These are phyloP conservation scores for Cyprinodon brontotheroides DNA, from an alignment of 2,113 vertebrate genomes.

Conservation along the genomic window DNA sequence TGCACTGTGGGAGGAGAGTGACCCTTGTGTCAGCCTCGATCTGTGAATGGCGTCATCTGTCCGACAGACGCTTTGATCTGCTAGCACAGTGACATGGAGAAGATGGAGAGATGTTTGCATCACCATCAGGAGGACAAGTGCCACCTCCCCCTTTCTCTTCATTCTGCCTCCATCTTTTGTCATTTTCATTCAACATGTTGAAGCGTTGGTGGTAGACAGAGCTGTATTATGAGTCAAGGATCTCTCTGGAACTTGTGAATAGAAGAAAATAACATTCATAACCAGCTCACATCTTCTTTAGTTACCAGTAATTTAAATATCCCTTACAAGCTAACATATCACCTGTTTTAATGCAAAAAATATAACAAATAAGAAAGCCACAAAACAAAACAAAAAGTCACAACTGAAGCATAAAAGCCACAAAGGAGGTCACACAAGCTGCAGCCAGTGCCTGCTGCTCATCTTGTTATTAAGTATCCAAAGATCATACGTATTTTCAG, in stretches of 20 bases:
- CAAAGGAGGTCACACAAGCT: too few relatives aligned
- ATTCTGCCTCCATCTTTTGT: slow-evolving; percentile 9
- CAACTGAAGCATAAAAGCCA: too few relatives aligned
- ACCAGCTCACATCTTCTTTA: slow-evolving; percentile 27
- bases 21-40: slow-evolving; percentile 25
- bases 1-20: slow-evolving; percentile 29
- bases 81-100: slow-evolving; percentile 20
- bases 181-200: slow-evolving; percentile 53
- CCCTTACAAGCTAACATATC: too few relatives aligned
- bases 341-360: too few relatives aligned
- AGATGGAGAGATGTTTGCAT: slow-evolving; percentile 36
- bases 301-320: background rate
- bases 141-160: slow-evolving; percentile 10
- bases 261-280: slow-evolving; percentile 64
- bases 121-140: slow-evolving; percentile 50
- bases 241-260: slow-evolving; percentile 67
- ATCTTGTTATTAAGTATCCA: too few relatives aligned
- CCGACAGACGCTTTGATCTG: slow-evolving; percentile 58
- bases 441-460: too few relatives aligned
- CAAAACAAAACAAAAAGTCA: too few relatives aligned
- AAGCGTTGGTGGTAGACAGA: slow-evolving; percentile 60
- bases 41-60: slow-evolving; percentile 52
- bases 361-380: too few relatives aligned
- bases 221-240: slow-evolving; percentile 68
- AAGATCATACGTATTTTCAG: too few relatives aligned